Evolutionary conservation across 1,140 invertebrate species (phyloP).

Genomic region (Adoxophyes honmai): DNA sequence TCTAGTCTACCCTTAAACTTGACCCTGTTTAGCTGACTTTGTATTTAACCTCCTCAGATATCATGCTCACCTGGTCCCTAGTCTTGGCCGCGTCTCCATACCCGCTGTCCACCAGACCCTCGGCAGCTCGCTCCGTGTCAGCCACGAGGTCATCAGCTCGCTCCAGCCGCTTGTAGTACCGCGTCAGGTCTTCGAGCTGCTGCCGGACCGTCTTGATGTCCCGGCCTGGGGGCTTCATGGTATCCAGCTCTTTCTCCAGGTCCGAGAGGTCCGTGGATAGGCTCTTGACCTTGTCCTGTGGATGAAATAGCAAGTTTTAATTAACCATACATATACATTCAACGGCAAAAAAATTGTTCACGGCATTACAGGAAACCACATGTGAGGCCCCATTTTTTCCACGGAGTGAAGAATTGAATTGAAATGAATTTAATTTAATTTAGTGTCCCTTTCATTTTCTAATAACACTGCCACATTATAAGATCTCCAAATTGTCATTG

Average conservation of each 20-base stretch:
- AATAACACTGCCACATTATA: too few species aligned
- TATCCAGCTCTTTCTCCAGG: constrained; percentile 90
- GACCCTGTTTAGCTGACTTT: too few species aligned
- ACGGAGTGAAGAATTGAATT: too few species aligned
- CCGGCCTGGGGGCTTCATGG: constrained; percentile 89
- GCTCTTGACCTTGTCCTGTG: constrained; percentile 86
- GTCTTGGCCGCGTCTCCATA: constrained; percentile 89
- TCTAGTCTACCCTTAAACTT: too few species aligned
- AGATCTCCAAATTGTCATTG: too few species aligned
- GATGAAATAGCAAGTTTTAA: constrained; percentile 14
- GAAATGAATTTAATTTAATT: too few species aligned
- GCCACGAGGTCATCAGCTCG: constrained; percentile 83
- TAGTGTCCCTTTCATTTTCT: too few species aligned
- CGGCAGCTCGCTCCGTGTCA: constrained; percentile 84
- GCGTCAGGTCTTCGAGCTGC: constrained; percentile 90
- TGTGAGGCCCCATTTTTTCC: too few species aligned
- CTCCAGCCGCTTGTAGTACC: constrained; percentile 83
- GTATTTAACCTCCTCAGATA: too few species aligned
- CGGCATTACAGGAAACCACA: too few species aligned
- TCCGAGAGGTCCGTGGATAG: constrained; percentile 86
- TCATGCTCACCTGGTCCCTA: constrained; percentile 81
- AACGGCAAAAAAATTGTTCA: too few species aligned
- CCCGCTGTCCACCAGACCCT: constrained; percentile 88
- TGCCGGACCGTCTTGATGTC: constrained; percentile 90
- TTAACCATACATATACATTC: too few species aligned